Conservation (phyloP, 2,113 vertebrate species). For the Triplophysa dalaica region DNA sequence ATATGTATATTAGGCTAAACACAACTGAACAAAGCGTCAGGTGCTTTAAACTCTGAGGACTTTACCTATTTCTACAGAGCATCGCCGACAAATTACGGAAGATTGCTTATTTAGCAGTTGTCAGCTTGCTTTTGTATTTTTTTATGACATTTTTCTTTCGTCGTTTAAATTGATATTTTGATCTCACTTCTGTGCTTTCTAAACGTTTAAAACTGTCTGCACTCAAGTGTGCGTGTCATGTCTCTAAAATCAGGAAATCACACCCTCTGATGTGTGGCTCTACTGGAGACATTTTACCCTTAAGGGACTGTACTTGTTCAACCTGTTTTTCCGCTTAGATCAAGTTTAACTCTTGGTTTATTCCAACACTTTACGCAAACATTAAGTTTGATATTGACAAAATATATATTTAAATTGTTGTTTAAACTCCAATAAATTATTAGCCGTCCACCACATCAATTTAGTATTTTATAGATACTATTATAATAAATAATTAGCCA, state of each 20-base stretch:
- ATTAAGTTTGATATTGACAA: background rate
- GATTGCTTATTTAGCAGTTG: background rate
- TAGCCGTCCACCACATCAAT: too few relatives aligned
- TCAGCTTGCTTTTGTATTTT: constrained; percentile 6
- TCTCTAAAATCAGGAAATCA: constrained; percentile 79
- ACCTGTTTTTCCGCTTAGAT: constrained; percentile 76
- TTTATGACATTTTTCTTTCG: background rate
- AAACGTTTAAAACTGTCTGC: constrained; percentile 39
- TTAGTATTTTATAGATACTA: too few relatives aligned
- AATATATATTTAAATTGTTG: background rate
- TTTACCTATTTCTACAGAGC: background rate
- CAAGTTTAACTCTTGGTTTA: background rate
- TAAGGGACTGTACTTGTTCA: constrained; percentile 76
- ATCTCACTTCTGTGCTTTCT: background rate
- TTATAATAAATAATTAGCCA: too few relatives aligned
- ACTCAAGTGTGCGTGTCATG: constrained; percentile 64
- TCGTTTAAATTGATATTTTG: background rate
- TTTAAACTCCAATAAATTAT: background rate
- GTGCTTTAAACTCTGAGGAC: background rate
- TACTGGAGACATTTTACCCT: constrained; percentile 66
- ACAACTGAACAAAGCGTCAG: constrained; percentile 21
- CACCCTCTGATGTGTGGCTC: constrained; percentile 80
- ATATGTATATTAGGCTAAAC: background rate
- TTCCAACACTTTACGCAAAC: background rate
- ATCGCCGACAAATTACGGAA: background rate